These are phyloP conservation scores for Pherbina coryleti DNA, from an alignment of 2,888 invertebrate species.

Conservation along the genomic window DNA sequence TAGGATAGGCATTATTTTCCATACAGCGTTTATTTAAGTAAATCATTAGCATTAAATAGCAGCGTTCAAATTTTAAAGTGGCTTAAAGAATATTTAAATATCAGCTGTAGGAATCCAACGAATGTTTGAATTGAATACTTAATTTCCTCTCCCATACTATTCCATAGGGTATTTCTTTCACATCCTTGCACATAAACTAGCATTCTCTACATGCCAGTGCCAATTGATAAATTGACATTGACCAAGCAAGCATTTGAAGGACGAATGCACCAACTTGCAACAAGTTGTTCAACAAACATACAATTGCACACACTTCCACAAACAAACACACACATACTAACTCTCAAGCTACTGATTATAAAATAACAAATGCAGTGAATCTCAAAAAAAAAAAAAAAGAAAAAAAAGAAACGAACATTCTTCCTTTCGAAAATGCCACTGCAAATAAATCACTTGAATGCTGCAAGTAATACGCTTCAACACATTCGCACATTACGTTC, in stretches of 20 bases:
- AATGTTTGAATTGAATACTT: background rate
- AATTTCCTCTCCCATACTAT: background rate
- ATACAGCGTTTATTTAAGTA: no score
- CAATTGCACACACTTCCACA: background rate
- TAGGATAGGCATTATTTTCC: no score
- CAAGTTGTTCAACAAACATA: background rate
- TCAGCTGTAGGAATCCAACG: no score
- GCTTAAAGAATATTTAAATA: background rate
- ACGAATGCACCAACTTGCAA: background rate
- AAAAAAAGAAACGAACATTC: no score
- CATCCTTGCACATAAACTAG: background rate
- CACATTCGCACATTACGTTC: no score
- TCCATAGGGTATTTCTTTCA: background rate
- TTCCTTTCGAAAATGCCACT: no score
- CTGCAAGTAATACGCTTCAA: no score
- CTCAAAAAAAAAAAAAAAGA: no score
- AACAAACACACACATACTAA: background rate
- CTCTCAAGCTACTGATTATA: no score
- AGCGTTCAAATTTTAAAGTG: background rate
- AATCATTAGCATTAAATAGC: no score
- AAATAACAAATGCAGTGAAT: no score
- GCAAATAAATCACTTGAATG: no score
- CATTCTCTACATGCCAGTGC: background rate
- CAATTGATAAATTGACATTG: conserved; percentile 4
- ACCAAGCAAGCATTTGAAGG: background rate